Evolutionary conservation across 2,797 vertebrate genomes (phyloP).

Genomic region (Propithecus deckenii): DNA sequence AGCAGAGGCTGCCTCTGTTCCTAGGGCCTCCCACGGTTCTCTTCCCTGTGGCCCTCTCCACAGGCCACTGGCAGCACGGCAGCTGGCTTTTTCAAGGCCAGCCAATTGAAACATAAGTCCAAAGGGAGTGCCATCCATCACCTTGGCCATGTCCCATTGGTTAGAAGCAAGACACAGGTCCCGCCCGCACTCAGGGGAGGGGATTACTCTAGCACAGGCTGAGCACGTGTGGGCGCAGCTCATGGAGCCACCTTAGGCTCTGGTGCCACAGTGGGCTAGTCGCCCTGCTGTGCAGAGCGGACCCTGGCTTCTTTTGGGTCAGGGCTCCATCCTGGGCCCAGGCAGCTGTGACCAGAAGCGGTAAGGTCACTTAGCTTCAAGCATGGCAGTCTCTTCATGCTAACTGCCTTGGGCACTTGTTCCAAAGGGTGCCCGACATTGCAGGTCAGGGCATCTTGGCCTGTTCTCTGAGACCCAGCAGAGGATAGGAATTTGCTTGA

Average conservation of each 20-base stretch:
- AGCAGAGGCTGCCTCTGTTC: background rate
- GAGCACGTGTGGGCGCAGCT: background rate
- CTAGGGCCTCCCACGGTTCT: background rate
- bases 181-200: background rate
- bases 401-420: background rate
- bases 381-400: too few relatives aligned
- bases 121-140: background rate
- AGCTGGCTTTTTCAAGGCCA: background rate
- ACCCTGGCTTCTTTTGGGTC: background rate
- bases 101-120: background rate
- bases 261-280: background rate
- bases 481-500: background rate
- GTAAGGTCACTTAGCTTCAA: background rate
- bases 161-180: background rate
- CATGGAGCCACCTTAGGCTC: background rate
- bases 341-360: background rate
- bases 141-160: background rate
- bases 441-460: background rate
- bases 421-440: background rate
- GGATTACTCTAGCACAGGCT: too few relatives aligned
- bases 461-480: background rate
- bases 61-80: accelerated
- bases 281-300: background rate
- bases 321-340: background rate
- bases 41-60: background rate